phyloP scores from a whole-genome alignment of 2,113 vertebrate genomes.

The Verasper variegatus region DNA sequence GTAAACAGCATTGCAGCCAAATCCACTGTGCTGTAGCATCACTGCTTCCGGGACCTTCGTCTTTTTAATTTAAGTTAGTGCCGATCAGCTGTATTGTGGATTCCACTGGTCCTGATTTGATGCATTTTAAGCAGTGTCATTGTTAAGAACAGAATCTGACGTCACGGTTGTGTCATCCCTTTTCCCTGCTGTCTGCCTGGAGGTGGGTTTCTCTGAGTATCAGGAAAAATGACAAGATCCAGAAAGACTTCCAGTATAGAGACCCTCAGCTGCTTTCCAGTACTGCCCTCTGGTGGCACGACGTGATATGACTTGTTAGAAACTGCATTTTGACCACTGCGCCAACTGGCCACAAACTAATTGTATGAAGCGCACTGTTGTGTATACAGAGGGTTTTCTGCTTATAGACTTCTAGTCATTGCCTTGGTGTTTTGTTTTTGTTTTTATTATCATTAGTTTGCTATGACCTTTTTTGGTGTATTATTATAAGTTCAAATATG shows the following conservation, averaged over 20 bases:
- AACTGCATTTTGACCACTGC: background rate
- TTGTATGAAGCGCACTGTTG: too few relatives aligned
- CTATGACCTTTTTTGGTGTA: too few relatives aligned
- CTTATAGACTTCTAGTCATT: too few relatives aligned
- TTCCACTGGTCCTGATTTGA: background rate
- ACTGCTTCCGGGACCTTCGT: too few relatives aligned
- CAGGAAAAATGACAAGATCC: background rate
- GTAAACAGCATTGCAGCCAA: too few relatives aligned
- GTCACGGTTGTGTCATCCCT: background rate
- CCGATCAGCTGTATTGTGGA: background rate
- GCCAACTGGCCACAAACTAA: too few relatives aligned
- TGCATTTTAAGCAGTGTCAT: too few relatives aligned
- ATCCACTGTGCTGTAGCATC: too few relatives aligned
- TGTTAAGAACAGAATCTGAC: background rate
- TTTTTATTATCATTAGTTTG: too few relatives aligned
- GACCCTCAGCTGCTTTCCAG: conserved; percentile 20
- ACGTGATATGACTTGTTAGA: background rate
- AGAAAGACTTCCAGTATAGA: background rate
- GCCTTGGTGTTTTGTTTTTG: too few relatives aligned
- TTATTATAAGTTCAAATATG: too few relatives aligned
- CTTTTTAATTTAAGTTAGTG: background rate
- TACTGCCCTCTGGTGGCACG: conserved; percentile 65
- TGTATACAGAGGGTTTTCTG: too few relatives aligned
- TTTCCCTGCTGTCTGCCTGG: background rate
- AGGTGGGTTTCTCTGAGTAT: background rate